A percentile compares a stretch with the other conserved stretches of the same genome.
Conservation (phyloP, 2,888 invertebrate species). For the Stictocephala bisonia region DNA sequence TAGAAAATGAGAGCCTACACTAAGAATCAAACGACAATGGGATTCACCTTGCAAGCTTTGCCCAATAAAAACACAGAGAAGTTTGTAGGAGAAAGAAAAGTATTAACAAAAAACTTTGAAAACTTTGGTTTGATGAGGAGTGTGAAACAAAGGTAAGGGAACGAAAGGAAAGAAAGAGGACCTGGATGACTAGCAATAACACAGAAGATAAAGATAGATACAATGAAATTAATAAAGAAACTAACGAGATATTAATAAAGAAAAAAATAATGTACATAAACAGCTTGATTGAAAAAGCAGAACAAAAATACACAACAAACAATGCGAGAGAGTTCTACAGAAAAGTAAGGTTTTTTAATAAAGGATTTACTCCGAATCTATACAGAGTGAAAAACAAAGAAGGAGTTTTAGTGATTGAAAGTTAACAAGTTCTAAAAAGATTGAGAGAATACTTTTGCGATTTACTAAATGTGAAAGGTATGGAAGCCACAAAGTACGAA, state of each 20-base stretch:
- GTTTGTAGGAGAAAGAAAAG: conserved; percentile 21
- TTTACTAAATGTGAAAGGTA: conserved; percentile 12
- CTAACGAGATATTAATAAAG: not conserved
- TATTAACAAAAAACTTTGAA: not conserved
- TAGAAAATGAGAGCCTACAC: conserved; percentile 23
- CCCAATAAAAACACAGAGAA: conserved; percentile 23
- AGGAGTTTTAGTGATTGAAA: conserved; percentile 1
- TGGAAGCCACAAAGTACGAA: not conserved
- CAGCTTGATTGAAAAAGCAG: conserved; percentile 15
- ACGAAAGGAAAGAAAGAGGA: not conserved
- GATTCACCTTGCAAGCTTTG: conserved; percentile 30
- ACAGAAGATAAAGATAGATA: not conserved
- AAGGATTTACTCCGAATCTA: conserved; percentile 17
- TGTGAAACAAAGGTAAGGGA: not conserved
- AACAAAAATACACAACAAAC: conserved; percentile 16
- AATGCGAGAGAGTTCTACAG: conserved; percentile 31
- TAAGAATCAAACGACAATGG: conserved; percentile 19
- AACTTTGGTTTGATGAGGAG: conserved; percentile 28
- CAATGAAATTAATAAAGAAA: conserved; percentile 15
- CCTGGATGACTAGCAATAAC: not conserved
- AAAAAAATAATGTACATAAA: conserved; percentile 9
- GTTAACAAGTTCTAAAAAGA: not conserved
- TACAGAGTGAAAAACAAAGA: conserved; percentile 13
- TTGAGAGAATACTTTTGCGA: conserved; percentile 14
- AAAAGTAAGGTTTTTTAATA: conserved; percentile 34